Conservation (phyloP, 2,113 vertebrate genomes). For the Sphaerodactylus townsendi region DNA sequence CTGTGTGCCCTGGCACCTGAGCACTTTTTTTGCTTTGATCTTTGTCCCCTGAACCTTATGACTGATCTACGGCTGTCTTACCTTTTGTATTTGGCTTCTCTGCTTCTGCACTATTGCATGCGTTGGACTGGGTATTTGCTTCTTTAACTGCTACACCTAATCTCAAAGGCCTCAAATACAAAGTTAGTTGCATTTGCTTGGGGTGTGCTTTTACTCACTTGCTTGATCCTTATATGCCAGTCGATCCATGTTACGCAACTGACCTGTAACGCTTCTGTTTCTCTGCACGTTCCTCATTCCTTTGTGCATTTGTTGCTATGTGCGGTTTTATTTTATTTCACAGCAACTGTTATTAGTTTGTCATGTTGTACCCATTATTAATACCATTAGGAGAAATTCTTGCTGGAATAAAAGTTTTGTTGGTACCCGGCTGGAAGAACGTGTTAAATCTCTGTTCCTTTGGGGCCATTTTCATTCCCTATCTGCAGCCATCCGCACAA, state of each 20-base stretch:
- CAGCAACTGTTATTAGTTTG: not conserved
- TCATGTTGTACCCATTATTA: not conserved
- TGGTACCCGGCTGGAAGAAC: not conserved
- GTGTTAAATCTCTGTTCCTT: not conserved
- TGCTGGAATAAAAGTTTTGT: not conserved
- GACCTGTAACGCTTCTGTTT: not conserved
- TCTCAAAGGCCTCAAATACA: not conserved
- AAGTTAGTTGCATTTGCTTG: not conserved
- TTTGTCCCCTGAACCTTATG: not conserved
- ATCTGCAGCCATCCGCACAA: no score
- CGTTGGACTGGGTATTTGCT: not conserved
- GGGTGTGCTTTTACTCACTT: not conserved
- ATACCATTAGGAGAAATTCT: not conserved
- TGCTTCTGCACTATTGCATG: conserved; percentile 8
- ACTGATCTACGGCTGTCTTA: not conserved
- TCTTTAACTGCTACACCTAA: no score
- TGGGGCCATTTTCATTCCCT: not conserved
- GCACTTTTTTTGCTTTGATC: not conserved
- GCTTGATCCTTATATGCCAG: not conserved
- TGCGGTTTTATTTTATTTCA: not conserved
- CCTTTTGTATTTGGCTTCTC: not conserved
- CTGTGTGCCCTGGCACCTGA: not conserved
- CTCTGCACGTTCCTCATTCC: not conserved
- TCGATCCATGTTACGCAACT: not conserved
- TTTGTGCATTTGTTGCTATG: not conserved